Evolutionary conservation across 2,797 vertebrate genomes (phyloP).

Genomic region (Mormyrus proboscirostris): DNA sequence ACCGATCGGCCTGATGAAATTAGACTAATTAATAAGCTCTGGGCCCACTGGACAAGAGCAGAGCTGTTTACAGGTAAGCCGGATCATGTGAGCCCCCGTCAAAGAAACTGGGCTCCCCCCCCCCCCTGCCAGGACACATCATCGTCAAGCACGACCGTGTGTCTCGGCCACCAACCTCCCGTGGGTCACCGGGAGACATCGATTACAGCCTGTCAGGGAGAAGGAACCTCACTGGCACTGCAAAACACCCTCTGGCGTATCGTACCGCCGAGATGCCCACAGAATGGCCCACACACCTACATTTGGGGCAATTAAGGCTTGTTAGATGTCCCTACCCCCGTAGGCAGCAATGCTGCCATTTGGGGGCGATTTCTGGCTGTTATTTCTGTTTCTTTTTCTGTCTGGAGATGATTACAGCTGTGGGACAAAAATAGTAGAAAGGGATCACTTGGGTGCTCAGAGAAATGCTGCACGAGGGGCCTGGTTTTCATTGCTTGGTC

Average conservation of each 20-base stretch:
- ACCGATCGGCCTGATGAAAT: background rate
- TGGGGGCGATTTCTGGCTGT: background rate
- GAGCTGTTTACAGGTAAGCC: background rate
- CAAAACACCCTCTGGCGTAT: background rate
- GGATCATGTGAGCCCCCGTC: background rate
- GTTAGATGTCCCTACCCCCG: background rate
- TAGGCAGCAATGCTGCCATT: background rate
- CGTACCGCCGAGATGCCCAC: background rate
- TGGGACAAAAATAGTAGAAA: background rate
- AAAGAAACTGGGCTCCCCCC: background rate
- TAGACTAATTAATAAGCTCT: slow-evolving; percentile 1
- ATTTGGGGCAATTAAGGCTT: background rate
- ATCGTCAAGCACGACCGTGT: background rate
- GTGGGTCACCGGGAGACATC: background rate
- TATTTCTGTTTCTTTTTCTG: background rate
- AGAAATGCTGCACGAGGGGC: background rate
- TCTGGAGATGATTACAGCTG: background rate
- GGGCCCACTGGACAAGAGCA: background rate
- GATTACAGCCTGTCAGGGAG: slow-evolving; percentile 3
- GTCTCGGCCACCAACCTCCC: background rate
- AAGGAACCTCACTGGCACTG: background rate
- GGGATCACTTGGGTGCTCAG: background rate
- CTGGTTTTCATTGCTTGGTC: background rate
- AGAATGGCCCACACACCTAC: background rate
- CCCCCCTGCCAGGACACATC: background rate